Conservation (phyloP, 2,797 vertebrate species). For the Schizothorax lantsangensis region DNA sequence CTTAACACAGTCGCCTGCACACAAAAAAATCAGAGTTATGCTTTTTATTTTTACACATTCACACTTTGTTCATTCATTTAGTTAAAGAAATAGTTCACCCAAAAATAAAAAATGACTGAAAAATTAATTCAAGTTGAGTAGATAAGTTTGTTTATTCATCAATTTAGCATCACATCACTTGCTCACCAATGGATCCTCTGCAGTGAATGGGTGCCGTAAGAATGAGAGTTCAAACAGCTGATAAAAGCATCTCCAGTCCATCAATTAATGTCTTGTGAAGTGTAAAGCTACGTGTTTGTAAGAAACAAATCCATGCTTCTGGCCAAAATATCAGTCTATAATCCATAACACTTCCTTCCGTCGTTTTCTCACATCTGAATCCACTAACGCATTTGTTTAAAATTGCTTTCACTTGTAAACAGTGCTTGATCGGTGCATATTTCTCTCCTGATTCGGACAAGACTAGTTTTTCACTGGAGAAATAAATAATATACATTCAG, state of each 20-base stretch:
- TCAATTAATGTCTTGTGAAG: not conserved
- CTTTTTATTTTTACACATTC: not conserved
- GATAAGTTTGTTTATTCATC: not conserved
- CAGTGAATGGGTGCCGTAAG: not conserved
- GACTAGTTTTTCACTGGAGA: not conserved
- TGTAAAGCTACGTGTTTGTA: not conserved
- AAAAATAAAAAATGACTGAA: not conserved
- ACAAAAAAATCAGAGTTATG: conserved; percentile 26
- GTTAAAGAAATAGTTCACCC: not conserved
- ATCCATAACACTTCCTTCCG: not conserved
- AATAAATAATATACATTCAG: not conserved
- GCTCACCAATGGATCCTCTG: not conserved
- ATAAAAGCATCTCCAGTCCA: not conserved
- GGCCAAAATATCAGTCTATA: not conserved
- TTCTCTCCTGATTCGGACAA: not conserved
- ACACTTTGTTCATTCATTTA: not conserved
- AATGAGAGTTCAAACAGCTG: not conserved
- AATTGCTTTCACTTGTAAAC: not conserved
- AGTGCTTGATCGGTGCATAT: not conserved
- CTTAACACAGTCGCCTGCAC: conserved; percentile 80
- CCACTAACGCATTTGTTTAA: not conserved
- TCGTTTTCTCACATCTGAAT: not conserved
- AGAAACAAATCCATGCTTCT: not conserved
- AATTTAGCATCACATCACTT: not conserved
- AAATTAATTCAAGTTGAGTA: too few relatives aligned